phyloP scores from a whole-genome alignment of 2,797 vertebrate species.

The Phataginus tetradactyla region DNA sequence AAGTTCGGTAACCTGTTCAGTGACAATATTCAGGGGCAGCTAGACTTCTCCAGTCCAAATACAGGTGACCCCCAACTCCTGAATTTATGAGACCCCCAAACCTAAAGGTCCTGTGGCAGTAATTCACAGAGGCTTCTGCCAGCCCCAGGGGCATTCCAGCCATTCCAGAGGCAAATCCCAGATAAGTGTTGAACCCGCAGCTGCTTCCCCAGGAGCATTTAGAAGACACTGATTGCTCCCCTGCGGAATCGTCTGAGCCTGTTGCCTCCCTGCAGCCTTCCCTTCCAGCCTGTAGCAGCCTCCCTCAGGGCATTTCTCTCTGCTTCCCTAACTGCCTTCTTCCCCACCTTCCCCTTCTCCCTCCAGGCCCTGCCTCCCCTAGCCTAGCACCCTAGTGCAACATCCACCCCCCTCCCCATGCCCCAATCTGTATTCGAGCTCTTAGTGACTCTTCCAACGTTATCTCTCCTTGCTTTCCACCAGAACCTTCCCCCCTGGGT shows the following conservation, averaged over 20 bases:
- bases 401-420: fast-evolving
- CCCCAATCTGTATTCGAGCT: neutral
- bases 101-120: neutral
- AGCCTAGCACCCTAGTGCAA: neutral
- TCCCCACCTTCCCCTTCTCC: fast-evolving
- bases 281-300: neutral
- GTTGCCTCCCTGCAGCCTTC: neutral
- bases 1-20: neutral
- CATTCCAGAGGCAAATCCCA: neutral
- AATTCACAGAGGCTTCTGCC: neutral
- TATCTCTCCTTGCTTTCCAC: neutral
- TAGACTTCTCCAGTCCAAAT: neutral
- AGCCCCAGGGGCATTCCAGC: neutral
- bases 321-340: neutral
- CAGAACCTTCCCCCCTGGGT: neutral
- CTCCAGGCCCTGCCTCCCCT: neutral
- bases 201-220: neutral
- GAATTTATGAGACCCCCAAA: neutral
- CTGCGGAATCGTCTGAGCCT: neutral
- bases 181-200: neutral
- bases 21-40: neutral
- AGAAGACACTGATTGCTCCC: neutral
- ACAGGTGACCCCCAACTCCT: neutral
- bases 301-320: neutral
- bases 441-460: neutral